Evolutionary conservation across 2,113 vertebrate genomes (phyloP).

Genomic region (Climacteris rufus): DNA sequence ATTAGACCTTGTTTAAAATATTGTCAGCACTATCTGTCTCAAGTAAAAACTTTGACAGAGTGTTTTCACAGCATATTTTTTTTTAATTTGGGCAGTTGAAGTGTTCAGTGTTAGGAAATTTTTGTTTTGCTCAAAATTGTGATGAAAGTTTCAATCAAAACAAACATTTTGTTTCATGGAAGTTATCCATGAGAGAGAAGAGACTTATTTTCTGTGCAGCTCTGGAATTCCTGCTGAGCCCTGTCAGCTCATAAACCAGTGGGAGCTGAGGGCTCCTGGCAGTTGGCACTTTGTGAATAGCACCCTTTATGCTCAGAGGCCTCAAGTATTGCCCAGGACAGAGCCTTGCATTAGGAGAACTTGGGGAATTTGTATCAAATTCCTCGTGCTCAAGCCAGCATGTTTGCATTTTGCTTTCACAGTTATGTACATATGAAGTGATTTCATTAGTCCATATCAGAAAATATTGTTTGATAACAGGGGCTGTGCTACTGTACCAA

Average conservation of each 20-base stretch:
- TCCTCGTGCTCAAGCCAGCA: background rate
- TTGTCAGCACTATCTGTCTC: background rate
- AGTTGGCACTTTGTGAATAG: slow-evolving; percentile 37
- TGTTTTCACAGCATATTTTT: background rate
- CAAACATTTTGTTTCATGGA: background rate
- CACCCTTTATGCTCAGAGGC: background rate
- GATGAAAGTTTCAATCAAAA: background rate
- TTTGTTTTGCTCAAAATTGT: background rate
- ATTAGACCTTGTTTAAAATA: background rate
- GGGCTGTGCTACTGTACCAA: background rate
- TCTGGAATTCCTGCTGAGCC: background rate
- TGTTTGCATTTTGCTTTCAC: background rate
- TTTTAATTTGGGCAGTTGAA: background rate
- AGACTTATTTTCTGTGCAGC: background rate
- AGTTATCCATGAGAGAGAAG: background rate
- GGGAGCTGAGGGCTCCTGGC: background rate
- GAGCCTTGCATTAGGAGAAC: background rate
- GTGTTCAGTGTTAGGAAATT: background rate
- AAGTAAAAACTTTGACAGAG: background rate
- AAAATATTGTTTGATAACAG: background rate
- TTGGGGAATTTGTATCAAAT: background rate
- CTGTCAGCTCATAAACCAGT: background rate
- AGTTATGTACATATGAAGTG: background rate
- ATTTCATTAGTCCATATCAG: background rate
- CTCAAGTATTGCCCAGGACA: background rate